Evolutionary conservation across 2,113 vertebrate genomes (phyloP).

Genomic region (Vimba vimba): DNA sequence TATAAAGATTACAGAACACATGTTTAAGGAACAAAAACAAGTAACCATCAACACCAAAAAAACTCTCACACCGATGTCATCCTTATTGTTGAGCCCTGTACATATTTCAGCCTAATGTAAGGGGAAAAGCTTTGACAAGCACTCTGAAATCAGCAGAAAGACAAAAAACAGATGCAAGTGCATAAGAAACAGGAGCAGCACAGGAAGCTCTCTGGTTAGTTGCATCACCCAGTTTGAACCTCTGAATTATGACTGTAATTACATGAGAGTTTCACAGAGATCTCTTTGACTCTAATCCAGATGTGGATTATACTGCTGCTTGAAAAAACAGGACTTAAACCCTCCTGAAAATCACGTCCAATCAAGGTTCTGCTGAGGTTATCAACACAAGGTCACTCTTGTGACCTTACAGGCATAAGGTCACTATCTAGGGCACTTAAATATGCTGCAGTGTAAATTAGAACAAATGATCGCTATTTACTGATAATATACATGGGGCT

Average conservation of each 20-base stretch:
- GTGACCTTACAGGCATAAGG: not conserved
- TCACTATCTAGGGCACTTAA: not conserved
- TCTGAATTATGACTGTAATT: slow-evolving; percentile 12
- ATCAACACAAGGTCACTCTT: slow-evolving; percentile 10
- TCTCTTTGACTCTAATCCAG: slow-evolving; percentile 12
- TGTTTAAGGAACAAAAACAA: no score
- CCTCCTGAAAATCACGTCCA: slow-evolving; percentile 16
- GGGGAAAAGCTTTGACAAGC: not conserved
- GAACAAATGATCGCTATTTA: not conserved
- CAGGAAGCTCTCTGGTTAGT: not conserved
- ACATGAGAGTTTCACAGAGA: slow-evolving; percentile 32
- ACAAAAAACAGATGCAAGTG: slow-evolving; percentile 25
- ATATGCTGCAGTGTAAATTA: not conserved
- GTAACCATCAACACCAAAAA: not conserved
- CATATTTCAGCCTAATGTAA: slow-evolving; percentile 11
- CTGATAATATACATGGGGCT: not conserved
- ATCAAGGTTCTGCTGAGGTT: not conserved
- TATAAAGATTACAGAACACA: not conserved
- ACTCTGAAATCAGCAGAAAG: slow-evolving; percentile 22
- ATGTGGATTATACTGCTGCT: slow-evolving; percentile 14
- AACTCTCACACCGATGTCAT: not conserved
- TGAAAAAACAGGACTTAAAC: slow-evolving; percentile 16
- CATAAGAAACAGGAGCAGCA: slow-evolving; percentile 29
- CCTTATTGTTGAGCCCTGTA: not conserved
- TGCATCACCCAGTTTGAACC: slow-evolving; percentile 43